phyloP scores from a whole-genome alignment of 1,140 invertebrate genomes.

The Cecropterus lyciades region DNA sequence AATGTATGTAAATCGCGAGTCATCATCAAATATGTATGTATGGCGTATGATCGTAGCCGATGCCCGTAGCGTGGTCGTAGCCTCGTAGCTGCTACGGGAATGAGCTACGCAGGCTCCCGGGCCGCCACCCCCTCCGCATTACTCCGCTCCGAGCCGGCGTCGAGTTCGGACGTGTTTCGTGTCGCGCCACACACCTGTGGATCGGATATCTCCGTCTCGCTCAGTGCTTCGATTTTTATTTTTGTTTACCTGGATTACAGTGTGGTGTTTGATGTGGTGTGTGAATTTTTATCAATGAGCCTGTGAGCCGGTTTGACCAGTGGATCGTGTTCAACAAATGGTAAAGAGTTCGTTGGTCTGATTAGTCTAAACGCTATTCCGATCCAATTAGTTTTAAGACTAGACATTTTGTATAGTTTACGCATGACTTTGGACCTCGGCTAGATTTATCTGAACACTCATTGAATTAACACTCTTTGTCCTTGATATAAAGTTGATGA shows the following conservation, averaged over 20 bases:
- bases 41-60: not conserved
- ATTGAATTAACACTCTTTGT: too few relatives aligned
- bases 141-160: slow-evolving; percentile 50
- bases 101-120: slow-evolving; percentile 55
- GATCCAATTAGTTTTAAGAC: too few relatives aligned
- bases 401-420: too few relatives aligned
- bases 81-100: slow-evolving; percentile 47
- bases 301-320: slow-evolving; percentile 38
- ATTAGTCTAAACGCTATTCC: too few relatives aligned
- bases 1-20: too few relatives aligned
- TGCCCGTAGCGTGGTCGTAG: slow-evolving; percentile 26
- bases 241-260: slow-evolving; percentile 59
- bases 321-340: too few relatives aligned
- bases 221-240: slow-evolving; percentile 39
- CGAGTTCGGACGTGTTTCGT: slow-evolving; percentile 43
- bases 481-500: too few relatives aligned
- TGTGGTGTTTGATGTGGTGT: slow-evolving; percentile 60
- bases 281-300: slow-evolving; percentile 49
- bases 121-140: slow-evolving; percentile 43
- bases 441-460: too few relatives aligned
- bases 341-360: too few relatives aligned
- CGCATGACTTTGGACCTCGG: too few relatives aligned
- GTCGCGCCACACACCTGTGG: slow-evolving; percentile 54
- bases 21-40: too few relatives aligned
- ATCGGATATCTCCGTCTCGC: slow-evolving; percentile 32